Conservation (phyloP, 2,113 vertebrate genomes). For the Thunnus maccoyii region DNA sequence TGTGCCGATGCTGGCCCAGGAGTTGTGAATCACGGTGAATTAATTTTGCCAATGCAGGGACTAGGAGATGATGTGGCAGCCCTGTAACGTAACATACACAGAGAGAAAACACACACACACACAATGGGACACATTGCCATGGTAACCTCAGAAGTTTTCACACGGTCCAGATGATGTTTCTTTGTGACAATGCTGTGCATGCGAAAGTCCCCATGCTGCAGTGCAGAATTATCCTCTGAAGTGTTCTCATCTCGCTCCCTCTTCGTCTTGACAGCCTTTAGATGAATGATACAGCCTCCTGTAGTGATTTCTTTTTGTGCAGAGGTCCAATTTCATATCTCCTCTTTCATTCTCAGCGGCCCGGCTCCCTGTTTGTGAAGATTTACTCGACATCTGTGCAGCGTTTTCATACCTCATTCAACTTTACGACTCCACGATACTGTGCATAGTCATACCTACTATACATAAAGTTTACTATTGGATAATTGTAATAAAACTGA, state of each 20-base stretch:
- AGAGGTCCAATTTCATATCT: slow-evolving; percentile 51
- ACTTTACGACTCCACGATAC: not conserved
- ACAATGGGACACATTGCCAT: slow-evolving; percentile 68
- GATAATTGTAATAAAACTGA: not conserved
- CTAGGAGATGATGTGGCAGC: slow-evolving; percentile 56
- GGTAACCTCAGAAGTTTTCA: slow-evolving; percentile 78
- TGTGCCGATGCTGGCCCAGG: slow-evolving; percentile 48
- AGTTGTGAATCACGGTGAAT: slow-evolving; percentile 72
- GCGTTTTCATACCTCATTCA: slow-evolving; percentile 23
- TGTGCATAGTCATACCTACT: not conserved
- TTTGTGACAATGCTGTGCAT: slow-evolving; percentile 62
- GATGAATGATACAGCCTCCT: slow-evolving; percentile 43
- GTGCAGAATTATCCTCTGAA: slow-evolving; percentile 63
- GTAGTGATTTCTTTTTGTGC: slow-evolving; percentile 35
- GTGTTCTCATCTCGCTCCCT: slow-evolving; percentile 49
- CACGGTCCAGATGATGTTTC: slow-evolving; percentile 74
- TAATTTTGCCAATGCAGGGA: slow-evolving; percentile 60
- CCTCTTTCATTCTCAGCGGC: slow-evolving; percentile 32
- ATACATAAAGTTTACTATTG: not conserved
- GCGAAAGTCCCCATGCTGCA: slow-evolving; percentile 55
- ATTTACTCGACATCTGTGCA: slow-evolving; percentile 31
- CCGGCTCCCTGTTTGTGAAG: slow-evolving; percentile 44
- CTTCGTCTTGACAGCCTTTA: slow-evolving; percentile 51
- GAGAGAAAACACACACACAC: slow-evolving; percentile 29
- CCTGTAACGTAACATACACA: slow-evolving; percentile 18